Evolutionary conservation across 2,888 invertebrate genomes (phyloP), one percentile per base, ranked within the genome.

Genomic region (Oconnorella tubifera): DNA sequence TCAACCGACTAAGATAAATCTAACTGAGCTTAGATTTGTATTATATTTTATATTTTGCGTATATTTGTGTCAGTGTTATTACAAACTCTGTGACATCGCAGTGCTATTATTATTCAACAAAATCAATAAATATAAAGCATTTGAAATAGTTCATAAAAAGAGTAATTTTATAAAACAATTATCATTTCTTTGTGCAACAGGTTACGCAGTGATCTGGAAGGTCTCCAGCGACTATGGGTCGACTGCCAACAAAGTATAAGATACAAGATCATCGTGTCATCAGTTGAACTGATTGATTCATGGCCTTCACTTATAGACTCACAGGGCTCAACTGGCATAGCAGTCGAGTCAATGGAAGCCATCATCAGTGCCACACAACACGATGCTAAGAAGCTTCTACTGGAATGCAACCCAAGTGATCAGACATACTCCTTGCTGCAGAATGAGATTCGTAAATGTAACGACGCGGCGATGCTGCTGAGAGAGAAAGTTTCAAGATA

Each of bases 201-300:
- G n/a, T n/a, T n/a, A n/a, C n/a, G n/a, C n/a, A n/a, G n/a, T n/a
- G n/a, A 58, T 29, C 32, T 66, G 14, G 32, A 59, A 3, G 50
- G 33, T 27, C 33, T 66, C 33, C 33, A 40, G 49, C 25, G 23
- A 28, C 25, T 49, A 10, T 66, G 62, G 55, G 33, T 29, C 4
- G 55, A 33, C 29, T 50, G 57, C n/a, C 63, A 66, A 33, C 55
- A 33, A 19, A 49, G 59, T 4, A 50, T 66, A 28, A 57, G 59
- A 25, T 57, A 53, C 33, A 31, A 33, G 29, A 51, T 63, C 50
- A 33, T 66, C 28, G 10, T 62, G 14, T 33, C 62, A 23, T 62
- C 66, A 4, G 58, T 66, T 25, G 33, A 62, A 27, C 32, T 51
- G 14, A 25, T 51, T 6, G 14, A 19, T 6, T 23, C 53, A 19